phyloP scores from a whole-genome alignment of 2,113 vertebrate genomes.

The Todiramphus chloris region DNA sequence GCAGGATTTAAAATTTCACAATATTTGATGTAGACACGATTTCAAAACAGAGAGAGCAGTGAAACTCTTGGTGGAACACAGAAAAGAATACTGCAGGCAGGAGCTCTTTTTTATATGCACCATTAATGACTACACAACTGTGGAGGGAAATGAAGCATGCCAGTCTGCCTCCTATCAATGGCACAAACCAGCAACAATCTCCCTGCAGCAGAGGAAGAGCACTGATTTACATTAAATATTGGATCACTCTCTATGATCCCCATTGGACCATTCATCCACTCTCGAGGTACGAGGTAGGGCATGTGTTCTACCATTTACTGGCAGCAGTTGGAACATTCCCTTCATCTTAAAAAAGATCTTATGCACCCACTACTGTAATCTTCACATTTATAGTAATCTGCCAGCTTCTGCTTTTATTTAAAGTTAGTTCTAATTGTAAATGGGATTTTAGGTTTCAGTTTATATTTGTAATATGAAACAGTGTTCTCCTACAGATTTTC shows the following conservation, averaged over 20 bases:
- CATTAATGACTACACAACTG: background rate
- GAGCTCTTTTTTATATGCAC: background rate
- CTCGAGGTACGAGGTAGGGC: background rate
- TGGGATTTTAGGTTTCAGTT: conserved; percentile 12
- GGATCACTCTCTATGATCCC: background rate
- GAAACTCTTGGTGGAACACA: background rate
- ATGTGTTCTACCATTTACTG: background rate
- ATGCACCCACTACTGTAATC: background rate
- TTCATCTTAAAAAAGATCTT: background rate
- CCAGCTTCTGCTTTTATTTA: conserved; percentile 35
- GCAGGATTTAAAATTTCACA: background rate
- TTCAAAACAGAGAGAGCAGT: background rate
- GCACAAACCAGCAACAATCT: background rate
- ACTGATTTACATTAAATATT: background rate
- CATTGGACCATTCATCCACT: background rate
- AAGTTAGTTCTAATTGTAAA: conserved; percentile 22
- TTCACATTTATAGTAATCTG: conserved; percentile 27
- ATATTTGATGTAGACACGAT: background rate
- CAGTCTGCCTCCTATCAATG: background rate
- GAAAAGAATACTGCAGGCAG: background rate
- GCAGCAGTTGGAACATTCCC: background rate
- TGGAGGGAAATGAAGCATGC: background rate
- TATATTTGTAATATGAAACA: conserved; percentile 5
- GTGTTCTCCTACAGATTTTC: conserved; percentile 43
- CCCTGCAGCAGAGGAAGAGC: background rate